A percentile compares a stretch with the other conserved stretches of the same genome.
These are phyloP conservation scores for Mesocricetus auratus DNA, from an alignment of 2,113 vertebrate genomes.

Conservation along the genomic window DNA sequence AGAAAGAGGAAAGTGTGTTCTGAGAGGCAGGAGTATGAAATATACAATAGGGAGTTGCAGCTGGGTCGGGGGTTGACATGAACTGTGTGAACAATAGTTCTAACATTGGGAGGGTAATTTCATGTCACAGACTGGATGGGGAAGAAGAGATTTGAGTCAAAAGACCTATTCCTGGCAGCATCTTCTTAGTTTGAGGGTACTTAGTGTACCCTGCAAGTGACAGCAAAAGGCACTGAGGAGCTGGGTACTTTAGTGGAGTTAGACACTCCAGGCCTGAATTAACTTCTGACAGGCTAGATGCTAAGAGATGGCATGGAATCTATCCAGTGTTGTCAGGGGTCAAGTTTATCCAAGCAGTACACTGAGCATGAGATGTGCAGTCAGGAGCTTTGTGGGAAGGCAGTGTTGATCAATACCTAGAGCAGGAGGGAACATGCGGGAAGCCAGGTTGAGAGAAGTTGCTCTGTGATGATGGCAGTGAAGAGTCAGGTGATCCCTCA, in stretches of 20 bases:
- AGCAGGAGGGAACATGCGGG: too few relatives aligned
- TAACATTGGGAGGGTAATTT: constrained; percentile 50
- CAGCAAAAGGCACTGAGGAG: background rate
- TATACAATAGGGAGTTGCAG: constrained; percentile 9
- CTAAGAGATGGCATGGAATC: background rate
- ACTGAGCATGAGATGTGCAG: background rate
- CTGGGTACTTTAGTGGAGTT: background rate
- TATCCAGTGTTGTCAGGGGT: background rate
- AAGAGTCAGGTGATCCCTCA: background rate
- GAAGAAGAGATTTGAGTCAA: constrained; percentile 25
- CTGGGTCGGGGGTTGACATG: constrained; percentile 44
- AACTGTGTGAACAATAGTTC: constrained; percentile 56
- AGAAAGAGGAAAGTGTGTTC: constrained; percentile 49
- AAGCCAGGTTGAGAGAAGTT: background rate
- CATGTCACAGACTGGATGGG: constrained; percentile 28
- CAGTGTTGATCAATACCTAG: background rate
- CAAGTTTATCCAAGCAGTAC: background rate
- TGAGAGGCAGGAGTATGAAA: constrained; percentile 49
- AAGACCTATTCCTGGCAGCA: constrained; percentile 50
- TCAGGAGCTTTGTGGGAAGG: background rate
- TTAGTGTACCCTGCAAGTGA: accelerated
- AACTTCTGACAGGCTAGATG: background rate
- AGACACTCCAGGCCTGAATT: background rate
- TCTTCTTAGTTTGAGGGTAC: constrained; percentile 44
- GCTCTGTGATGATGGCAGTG: background rate